Evolutionary conservation across 1,140 invertebrate species (phyloP).

Genomic region (Forficula auricularia): DNA sequence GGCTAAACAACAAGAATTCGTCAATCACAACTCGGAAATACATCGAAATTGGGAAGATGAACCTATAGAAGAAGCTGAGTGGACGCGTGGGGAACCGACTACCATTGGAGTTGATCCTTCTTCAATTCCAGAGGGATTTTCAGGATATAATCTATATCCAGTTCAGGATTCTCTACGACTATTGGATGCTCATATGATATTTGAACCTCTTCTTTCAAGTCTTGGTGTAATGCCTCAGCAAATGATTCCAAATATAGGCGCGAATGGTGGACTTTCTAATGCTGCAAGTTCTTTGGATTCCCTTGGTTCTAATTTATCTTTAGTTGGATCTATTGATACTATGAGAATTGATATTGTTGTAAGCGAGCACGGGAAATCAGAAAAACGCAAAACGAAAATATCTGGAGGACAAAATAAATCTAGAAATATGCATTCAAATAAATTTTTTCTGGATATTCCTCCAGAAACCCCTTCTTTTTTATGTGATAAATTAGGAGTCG

Average conservation of each 20-base stretch:
- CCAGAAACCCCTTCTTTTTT: conserved; percentile 75
- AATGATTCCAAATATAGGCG: conserved; percentile 38
- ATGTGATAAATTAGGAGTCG: conserved; percentile 76
- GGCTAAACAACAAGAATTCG: conserved; percentile 70
- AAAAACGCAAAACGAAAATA: conserved; percentile 22
- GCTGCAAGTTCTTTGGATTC: conserved; percentile 36
- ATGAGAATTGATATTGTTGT: conserved; percentile 89
- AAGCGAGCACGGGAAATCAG: conserved; percentile 48
- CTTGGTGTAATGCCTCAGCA: conserved; percentile 75
- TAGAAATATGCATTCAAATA: conserved; percentile 16
- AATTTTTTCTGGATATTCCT: conserved; percentile 41
- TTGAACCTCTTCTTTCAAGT: conserved; percentile 67
- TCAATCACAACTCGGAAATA: conserved; percentile 18
- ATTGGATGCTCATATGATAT: conserved; percentile 81
- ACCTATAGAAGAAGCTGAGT: too few relatives aligned
- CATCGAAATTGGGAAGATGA: too few relatives aligned
- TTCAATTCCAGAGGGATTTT: too few relatives aligned
- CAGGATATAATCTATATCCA: conserved; percentile 42
- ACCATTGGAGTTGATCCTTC: too few relatives aligned
- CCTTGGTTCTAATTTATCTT: conserved; percentile 73
- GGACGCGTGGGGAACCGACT: too few relatives aligned
- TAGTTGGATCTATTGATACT: conserved; percentile 69
- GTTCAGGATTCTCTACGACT: conserved; percentile 67
- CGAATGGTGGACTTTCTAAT: conserved; percentile 11
- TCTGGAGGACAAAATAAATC: conserved; percentile 23